phyloP scores from a whole-genome alignment of 2,113 vertebrate species.

The Strigops habroptila region DNA sequence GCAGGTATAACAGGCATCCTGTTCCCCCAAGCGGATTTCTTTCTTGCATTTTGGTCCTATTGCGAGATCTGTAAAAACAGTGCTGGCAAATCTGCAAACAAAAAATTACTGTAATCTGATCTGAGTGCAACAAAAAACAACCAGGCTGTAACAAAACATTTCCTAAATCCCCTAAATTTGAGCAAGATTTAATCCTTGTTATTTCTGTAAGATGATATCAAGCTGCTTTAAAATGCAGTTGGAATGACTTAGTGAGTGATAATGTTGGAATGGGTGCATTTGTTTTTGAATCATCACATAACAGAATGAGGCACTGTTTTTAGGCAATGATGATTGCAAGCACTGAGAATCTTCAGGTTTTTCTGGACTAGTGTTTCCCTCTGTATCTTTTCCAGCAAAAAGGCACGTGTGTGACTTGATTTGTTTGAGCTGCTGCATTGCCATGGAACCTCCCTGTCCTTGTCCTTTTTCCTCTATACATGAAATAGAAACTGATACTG shows the following conservation, averaged over 20 bases:
- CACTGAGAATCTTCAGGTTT: background rate
- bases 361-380: background rate
- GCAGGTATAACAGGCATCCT: background rate
- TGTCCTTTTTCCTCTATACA: background rate
- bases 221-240: background rate
- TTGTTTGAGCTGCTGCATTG: background rate
- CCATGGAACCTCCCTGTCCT: background rate
- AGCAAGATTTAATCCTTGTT: background rate
- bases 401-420: background rate
- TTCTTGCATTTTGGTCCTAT: background rate
- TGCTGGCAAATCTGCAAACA: background rate
- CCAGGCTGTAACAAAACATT: background rate
- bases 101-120: constrained; percentile 4
- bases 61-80: background rate
- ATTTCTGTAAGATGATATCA: background rate
- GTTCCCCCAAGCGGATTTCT: background rate
- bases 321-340: background rate
- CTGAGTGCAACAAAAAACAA: background rate
- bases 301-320: background rate
- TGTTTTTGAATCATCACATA: background rate
- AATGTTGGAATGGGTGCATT: background rate
- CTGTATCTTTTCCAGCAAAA: background rate
- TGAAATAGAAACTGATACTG: background rate
- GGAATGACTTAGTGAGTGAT: background rate
- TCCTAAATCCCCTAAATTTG: background rate